A percentile compares a stretch with the other conserved stretches of the same genome.
phyloP scores from a whole-genome alignment of 2,113 vertebrate genomes.

The Axis porcinus region DNA sequence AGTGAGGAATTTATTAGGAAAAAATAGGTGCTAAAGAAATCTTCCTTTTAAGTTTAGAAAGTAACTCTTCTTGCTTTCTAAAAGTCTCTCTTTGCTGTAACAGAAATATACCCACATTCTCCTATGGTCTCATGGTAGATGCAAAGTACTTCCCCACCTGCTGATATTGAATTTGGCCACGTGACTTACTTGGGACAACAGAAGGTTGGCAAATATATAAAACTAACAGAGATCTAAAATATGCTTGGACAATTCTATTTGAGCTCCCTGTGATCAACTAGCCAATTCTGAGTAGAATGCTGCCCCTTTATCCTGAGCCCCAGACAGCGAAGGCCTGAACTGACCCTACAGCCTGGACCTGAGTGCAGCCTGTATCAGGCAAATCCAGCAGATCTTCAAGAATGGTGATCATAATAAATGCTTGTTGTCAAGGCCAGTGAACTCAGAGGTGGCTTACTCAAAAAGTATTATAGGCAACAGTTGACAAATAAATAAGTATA shows the following conservation, averaged over 20 bases:
- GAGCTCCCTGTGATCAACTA: not conserved
- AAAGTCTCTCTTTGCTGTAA: not conserved
- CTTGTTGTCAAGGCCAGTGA: not conserved
- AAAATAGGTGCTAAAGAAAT: not conserved
- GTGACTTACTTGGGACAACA: not conserved
- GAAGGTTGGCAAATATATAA: not conserved
- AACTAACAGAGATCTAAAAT: not conserved
- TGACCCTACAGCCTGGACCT: not conserved
- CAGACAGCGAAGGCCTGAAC: not conserved
- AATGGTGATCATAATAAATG: not conserved
- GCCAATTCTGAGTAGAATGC: not conserved
- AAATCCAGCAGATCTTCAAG: not conserved
- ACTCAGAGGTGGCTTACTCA: not conserved
- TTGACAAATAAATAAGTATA: not conserved
- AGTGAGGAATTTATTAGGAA: not conserved
- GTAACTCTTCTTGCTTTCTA: not conserved
- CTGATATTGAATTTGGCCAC: not conserved
- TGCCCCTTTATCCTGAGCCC: not conserved
- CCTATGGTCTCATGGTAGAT: not conserved
- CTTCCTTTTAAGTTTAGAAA: slow-evolving; percentile 9
- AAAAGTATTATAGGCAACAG: not conserved
- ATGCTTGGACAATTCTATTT: not conserved
- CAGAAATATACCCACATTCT: not conserved
- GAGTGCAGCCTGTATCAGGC: not conserved
- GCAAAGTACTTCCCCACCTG: not conserved